phyloP scores from a whole-genome alignment of 2,888 invertebrate genomes.

The Tryphoninae sp. region DNA sequence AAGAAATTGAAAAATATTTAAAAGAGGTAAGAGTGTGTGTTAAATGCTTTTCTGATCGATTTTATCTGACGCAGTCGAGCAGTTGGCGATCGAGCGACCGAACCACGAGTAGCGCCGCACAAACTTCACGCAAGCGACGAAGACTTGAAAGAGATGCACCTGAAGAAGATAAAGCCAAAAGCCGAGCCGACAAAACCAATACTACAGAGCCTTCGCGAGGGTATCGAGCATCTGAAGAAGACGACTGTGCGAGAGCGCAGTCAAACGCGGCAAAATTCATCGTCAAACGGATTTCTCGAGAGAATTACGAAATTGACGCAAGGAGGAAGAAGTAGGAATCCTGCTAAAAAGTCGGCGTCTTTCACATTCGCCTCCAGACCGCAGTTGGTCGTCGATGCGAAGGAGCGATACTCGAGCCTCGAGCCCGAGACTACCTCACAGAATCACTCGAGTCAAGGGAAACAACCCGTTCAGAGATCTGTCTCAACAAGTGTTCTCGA shows the following conservation, averaged over 20 bases:
- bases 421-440: conserved; percentile 77
- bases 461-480: conserved; percentile 78
- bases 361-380: conserved; percentile 80
- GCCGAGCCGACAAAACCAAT: conserved; percentile 77
- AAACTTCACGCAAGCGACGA: conserved; percentile 74
- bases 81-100: conserved; percentile 79
- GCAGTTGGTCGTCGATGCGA: conserved; percentile 77
- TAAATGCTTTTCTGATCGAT: too few relatives aligned
- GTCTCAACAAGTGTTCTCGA: conserved; percentile 79
- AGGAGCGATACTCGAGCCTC: conserved; percentile 78
- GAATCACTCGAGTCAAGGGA: conserved; percentile 66
- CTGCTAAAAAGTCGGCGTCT: conserved; percentile 81
- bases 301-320: conserved; percentile 77
- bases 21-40: too few relatives aligned
- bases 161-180: conserved; percentile 79
- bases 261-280: conserved; percentile 69
- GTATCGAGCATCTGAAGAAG: conserved; percentile 77
- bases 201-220: conserved; percentile 77
- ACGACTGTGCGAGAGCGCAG: conserved; percentile 72
- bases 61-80: conserved; percentile 72
- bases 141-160: conserved; percentile 76
- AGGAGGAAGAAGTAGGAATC: conserved; percentile 74
- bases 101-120: conserved; percentile 78
- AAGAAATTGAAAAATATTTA: too few relatives aligned
- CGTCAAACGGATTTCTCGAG: conserved; percentile 75